Evolutionary conservation across 1,140 invertebrate species (phyloP).

Genomic region (Achatina immaculata): DNA sequence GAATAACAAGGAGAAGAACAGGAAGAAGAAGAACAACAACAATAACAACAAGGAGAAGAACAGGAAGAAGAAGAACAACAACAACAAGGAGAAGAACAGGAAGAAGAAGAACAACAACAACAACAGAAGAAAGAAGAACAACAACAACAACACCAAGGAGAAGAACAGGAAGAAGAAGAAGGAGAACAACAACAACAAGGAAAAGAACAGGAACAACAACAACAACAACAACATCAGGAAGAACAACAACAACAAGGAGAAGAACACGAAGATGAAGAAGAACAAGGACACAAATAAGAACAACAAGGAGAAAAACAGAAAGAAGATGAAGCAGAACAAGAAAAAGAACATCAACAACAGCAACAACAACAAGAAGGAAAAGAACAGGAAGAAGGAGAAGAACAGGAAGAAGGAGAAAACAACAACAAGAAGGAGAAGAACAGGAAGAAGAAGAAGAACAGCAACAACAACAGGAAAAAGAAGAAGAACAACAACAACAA

Average conservation of each 20-base stretch:
- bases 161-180: too few relatives aligned
- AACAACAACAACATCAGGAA: too few relatives aligned
- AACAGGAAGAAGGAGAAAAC: not conserved
- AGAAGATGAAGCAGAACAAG: slow-evolving; percentile 13
- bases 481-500: too few relatives aligned
- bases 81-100: too few relatives aligned
- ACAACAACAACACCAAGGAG: too few relatives aligned
- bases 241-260: not conserved
- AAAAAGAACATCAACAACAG: slow-evolving; percentile 24
- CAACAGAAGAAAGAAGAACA: too few relatives aligned
- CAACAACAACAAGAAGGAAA: slow-evolving; percentile 24
- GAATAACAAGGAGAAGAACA: too few relatives aligned
- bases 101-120: too few relatives aligned
- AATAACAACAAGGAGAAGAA: not conserved
- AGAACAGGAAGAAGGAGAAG: not conserved
- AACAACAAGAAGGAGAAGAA: not conserved
- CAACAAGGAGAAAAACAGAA: slow-evolving; percentile 25
- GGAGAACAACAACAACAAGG: too few relatives aligned
- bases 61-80: too few relatives aligned
- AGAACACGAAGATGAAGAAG: not conserved
- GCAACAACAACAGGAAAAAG: too few relatives aligned
- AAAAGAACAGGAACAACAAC: not conserved
- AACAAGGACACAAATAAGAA: not conserved
- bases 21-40: slow-evolving; percentile 10
- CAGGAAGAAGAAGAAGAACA: not conserved